Conservation (phyloP, 2,113 vertebrate species). For the Ceratotherium simum region DNA sequence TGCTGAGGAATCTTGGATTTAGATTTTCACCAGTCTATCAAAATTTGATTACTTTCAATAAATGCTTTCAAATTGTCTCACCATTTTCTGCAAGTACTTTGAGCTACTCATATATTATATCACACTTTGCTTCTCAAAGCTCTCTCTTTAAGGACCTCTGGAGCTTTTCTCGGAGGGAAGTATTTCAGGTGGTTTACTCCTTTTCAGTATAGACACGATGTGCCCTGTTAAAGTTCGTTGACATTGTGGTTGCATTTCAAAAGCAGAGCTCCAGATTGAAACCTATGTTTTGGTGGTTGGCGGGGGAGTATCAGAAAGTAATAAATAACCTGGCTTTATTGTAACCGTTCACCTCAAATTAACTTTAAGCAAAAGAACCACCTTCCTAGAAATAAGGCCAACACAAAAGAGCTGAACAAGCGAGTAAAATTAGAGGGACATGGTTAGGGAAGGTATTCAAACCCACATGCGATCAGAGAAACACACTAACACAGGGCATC, state of each 20-base stretch:
- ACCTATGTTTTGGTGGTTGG: neutral
- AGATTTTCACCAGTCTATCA: neutral
- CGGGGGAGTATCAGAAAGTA: neutral
- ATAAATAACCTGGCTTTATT: slow-evolving; percentile 20
- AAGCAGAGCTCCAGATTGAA: neutral
- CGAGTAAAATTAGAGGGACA: neutral
- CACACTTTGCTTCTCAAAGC: neutral
- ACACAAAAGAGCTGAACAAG: neutral
- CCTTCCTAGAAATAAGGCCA: slow-evolving; percentile 36
- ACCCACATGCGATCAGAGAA: neutral
- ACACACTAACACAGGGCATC: neutral
- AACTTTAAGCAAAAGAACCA: slow-evolving; percentile 43
- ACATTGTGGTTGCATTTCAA: neutral
- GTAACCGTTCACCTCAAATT: slow-evolving; percentile 11
- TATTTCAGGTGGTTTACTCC: slow-evolving; percentile 40
- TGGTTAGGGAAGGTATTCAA: neutral
- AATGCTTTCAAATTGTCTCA: neutral
- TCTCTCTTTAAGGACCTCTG: neutral
- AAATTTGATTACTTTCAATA: slow-evolving; percentile 19
- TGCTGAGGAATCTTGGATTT: neutral
- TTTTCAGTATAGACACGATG: neutral
- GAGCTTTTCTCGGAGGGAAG: neutral
- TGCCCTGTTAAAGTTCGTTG: neutral
- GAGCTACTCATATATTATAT: neutral
- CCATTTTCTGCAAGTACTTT: neutral